Base-by-base conservation (phyloP, 2,888 invertebrate species). In the Rhimphoctona megacephalus region DNA sequence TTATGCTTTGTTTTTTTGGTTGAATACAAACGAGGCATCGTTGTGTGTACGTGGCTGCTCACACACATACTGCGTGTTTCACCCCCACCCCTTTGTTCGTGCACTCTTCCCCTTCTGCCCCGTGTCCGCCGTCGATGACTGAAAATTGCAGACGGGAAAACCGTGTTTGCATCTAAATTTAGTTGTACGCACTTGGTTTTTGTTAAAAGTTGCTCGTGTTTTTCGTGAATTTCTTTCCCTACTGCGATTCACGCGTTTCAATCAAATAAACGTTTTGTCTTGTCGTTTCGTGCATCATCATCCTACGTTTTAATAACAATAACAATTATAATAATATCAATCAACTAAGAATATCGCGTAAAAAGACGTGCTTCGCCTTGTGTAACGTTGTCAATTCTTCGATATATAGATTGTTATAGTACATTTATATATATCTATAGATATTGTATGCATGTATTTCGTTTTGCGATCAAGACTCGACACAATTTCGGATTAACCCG, bases 101-200 rank as follows among this genome's bases (percentile, higher is more conserved):
- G 46, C 49, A 30, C 30, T n/a, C 61, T 81, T 43, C 76, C 25
- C 46, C 54, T 36, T 43, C 22, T 52, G 67, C 43, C 33, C 25
- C 64, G 46, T 36, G 57, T 49, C 61, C 17, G 43, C 25, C 66
- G 22, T 22, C 72, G 81, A 61, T 77, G 46, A 64, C 77, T 66
- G 64, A 69, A 82, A 82, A 82, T 83, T 83, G 83, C 83, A 79
- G 83, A 83, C 83, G 83, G 74, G 33, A 83, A 80, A 85, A 83
- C 79, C 81, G 69, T 83, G 83, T 85, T 85, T 72, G 76, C 64
- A 74, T 85, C 85, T 85, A 85, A 85, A 85, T 80, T 85, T 85
- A 85, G 76, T 83, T 85, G 39, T 70, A 49, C 49, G 82, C 57
- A 54, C 72, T 76, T 69, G 64, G 72, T 73, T 78, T 67, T 67